Percentiles rank a stretch among this genome's conserved stretches.
phyloP scores from a whole-genome alignment of 2,888 invertebrate species.

The Pristionchus exspectatus region DNA sequence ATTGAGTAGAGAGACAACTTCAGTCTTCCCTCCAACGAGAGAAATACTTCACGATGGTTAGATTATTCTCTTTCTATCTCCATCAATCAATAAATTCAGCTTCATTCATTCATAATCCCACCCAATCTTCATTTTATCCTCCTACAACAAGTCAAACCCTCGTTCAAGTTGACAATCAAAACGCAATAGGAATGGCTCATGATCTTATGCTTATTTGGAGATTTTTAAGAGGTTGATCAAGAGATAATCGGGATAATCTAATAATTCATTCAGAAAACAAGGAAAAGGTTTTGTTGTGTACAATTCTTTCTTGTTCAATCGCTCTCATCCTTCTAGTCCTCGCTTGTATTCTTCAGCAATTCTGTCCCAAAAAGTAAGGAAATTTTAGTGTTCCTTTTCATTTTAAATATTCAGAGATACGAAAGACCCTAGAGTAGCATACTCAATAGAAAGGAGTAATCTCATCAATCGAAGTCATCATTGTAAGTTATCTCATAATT shows the following conservation, averaged over 20 bases:
- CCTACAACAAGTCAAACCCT: not conserved
- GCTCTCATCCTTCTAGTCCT: slow-evolving; percentile 71
- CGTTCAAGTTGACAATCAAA: slow-evolving; percentile 57
- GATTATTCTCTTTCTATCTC: not conserved
- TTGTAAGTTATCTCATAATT: slow-evolving; percentile 55
- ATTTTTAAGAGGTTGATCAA: slow-evolving; percentile 77
- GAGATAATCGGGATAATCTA: not conserved
- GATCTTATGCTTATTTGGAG: slow-evolving; percentile 78
- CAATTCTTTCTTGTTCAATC: slow-evolving; percentile 66
- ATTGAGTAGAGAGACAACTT: slow-evolving; percentile 10
- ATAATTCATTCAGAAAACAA: slow-evolving; percentile 63
- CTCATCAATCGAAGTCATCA: slow-evolving; percentile 55
- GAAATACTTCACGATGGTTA: not conserved
- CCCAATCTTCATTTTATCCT: not conserved
- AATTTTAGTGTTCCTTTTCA: not conserved
- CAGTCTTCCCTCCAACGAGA: not conserved
- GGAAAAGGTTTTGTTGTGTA: slow-evolving; percentile 72
- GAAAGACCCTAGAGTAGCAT: slow-evolving; percentile 54
- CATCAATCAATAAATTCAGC: not conserved
- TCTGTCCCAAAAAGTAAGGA: slow-evolving; percentile 54
- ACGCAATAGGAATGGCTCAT: slow-evolving; percentile 79
- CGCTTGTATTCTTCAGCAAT: slow-evolving; percentile 70
- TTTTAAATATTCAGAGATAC: not conserved
- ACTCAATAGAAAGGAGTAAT: slow-evolving; percentile 67
- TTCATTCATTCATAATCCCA: not conserved